Evolutionary conservation across 2,888 invertebrate species (phyloP).

Genomic region (Charanyca ferruginea): DNA sequence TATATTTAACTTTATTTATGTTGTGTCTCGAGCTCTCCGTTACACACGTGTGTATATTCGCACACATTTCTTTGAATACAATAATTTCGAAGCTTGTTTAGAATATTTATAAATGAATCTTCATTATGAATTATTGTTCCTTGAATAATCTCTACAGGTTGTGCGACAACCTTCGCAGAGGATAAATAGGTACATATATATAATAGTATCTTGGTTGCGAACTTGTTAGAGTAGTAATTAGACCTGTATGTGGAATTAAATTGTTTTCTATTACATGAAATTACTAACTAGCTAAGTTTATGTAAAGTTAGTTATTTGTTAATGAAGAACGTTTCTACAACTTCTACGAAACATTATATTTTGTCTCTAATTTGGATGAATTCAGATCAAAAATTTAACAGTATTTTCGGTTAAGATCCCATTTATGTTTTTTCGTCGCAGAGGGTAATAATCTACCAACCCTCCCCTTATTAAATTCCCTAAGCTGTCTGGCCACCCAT

Average conservation of each 20-base stretch:
- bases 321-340: conserved; percentile 21
- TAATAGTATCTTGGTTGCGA: conserved; percentile 12
- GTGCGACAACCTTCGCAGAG: conserved; percentile 39
- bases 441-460: conserved; percentile 32
- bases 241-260: conserved; percentile 28
- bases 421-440: conserved; percentile 17
- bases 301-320: conserved; percentile 24
- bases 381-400: conserved; percentile 1
- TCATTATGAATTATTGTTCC: conserved; percentile 56
- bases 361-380: conserved; percentile 18
- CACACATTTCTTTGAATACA: conserved; percentile 68
- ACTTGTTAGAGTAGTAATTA: conserved; percentile 40
- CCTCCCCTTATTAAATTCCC: conserved; percentile 25
- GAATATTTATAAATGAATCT: conserved; percentile 53
- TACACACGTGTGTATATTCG: conserved; percentile 22
- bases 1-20: background rate
- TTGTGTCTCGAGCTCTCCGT: background rate
- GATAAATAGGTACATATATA: conserved; percentile 22
- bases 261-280: conserved; percentile 37
- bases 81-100: conserved; percentile 62
- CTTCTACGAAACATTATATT: conserved; percentile 10
- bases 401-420: background rate
- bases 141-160: conserved; percentile 38
- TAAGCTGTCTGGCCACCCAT: conserved; percentile 33
- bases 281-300: conserved; percentile 31